These are phyloP conservation scores for Oithona nana DNA, from an alignment of 2,888 invertebrate genomes.

Conservation along the genomic window DNA sequence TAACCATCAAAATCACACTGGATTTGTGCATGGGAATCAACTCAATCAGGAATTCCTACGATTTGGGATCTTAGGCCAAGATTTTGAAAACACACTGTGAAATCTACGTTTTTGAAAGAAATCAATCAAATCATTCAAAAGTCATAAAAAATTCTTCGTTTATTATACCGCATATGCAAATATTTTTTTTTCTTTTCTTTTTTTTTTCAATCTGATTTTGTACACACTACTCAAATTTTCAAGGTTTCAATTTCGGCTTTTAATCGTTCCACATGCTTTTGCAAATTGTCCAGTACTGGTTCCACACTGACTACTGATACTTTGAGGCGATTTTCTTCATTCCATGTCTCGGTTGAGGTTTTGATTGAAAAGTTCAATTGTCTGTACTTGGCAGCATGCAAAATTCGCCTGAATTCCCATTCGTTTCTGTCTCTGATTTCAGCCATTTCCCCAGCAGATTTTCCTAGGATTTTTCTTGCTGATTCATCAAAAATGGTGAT, in stretches of 20 bases:
- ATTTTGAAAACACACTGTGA: no score
- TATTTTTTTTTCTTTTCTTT: no score
- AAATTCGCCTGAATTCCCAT: background rate
- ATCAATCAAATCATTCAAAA: no score
- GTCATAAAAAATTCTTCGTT: no score
- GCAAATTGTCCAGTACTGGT: background rate
- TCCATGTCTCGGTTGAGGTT: constrained; percentile 3
- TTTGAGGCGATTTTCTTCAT: constrained; percentile 11
- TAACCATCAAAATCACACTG: no score
- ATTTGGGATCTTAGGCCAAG: no score
- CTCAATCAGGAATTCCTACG: no score
- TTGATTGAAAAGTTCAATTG: background rate
- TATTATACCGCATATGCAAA: no score
- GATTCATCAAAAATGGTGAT: constrained; percentile 3
- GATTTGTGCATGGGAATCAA: no score
- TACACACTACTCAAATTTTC: no score
- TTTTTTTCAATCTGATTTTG: no score
- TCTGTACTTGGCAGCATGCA: background rate
- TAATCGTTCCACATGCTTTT: background rate
- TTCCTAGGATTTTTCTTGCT: background rate
- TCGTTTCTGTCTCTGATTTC: background rate
- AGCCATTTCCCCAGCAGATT: background rate
- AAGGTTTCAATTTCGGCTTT: background rate
- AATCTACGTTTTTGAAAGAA: no score
- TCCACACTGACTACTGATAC: background rate